Conservation (phyloP, 2,888 invertebrate genomes). For the Osedax fenrisi region DNA sequence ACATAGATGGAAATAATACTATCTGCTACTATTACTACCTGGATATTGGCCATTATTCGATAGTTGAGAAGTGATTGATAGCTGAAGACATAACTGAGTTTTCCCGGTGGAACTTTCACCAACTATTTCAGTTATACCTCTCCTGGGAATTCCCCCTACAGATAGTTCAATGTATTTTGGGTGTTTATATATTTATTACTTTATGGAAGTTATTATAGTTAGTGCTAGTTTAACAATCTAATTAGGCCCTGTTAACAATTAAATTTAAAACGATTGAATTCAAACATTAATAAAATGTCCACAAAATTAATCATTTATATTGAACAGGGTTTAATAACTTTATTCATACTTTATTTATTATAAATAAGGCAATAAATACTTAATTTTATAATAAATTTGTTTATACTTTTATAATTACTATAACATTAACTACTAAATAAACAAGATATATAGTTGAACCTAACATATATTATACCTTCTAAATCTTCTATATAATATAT, state of each 20-base stretch:
- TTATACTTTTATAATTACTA: background rate
- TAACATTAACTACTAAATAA: background rate
- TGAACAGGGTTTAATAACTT: background rate
- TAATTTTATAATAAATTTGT: background rate
- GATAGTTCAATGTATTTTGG: background rate
- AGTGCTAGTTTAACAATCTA: too few species aligned
- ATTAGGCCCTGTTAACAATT: too few species aligned
- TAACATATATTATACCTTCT: too few species aligned
- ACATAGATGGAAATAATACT: too few species aligned
- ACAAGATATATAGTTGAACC: too few species aligned
- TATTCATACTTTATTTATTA: background rate
- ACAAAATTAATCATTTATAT: background rate
- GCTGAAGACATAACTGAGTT: conserved; percentile 67
- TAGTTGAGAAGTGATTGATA: conserved; percentile 60
- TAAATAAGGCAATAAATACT: too few species aligned
- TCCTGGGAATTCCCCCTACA: conserved; percentile 60
- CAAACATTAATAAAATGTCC: background rate
- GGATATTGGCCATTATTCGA: conserved; percentile 39
- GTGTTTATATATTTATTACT: too few species aligned
- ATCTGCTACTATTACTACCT: background rate
- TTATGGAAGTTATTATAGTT: background rate
- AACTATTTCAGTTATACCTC: conserved; percentile 65
- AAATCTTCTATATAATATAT: too few species aligned
- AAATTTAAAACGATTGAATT: too few species aligned
- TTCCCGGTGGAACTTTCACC: conserved; percentile 73